A percentile compares a stretch with the other conserved stretches of the same genome.
Conservation (phyloP, 2,113 vertebrate genomes). For the Nettapus auritus region DNA sequence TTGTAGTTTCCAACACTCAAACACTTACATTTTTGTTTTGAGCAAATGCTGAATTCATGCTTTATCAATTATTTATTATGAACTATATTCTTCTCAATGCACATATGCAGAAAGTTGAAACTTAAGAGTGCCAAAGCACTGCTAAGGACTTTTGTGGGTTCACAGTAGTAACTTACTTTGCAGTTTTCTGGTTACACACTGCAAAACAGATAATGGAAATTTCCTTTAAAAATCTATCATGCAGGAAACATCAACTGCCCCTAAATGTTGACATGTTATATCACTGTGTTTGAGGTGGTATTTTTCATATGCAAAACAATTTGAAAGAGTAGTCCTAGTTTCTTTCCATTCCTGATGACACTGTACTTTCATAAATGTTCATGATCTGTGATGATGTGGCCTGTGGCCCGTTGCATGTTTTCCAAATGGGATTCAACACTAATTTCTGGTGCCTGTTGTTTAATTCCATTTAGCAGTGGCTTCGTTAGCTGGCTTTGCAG, state of each 20-base stretch:
- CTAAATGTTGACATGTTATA: background rate
- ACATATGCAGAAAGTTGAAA: background rate
- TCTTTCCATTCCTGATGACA: background rate
- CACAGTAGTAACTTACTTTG: rapidly evolving
- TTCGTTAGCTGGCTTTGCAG: background rate
- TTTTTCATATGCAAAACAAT: background rate
- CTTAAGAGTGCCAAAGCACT: rapidly evolving
- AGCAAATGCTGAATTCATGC: background rate
- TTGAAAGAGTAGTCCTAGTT: background rate
- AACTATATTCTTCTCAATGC: background rate
- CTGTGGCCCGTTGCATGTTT: background rate
- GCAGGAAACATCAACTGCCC: background rate
- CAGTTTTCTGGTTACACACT: background rate
- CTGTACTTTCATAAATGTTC: background rate
- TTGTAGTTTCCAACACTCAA: background rate
- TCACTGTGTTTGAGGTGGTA: background rate
- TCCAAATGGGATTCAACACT: background rate
- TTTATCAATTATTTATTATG: background rate
- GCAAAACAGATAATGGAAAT: background rate
- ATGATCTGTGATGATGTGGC: background rate
- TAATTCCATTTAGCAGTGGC: background rate
- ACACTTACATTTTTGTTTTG: background rate
- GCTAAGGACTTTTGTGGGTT: background rate
- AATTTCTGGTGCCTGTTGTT: background rate
- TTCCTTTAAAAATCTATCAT: background rate